Base-by-base conservation (phyloP, 2,888 invertebrate genomes). In the Volucella zonaria region DNA sequence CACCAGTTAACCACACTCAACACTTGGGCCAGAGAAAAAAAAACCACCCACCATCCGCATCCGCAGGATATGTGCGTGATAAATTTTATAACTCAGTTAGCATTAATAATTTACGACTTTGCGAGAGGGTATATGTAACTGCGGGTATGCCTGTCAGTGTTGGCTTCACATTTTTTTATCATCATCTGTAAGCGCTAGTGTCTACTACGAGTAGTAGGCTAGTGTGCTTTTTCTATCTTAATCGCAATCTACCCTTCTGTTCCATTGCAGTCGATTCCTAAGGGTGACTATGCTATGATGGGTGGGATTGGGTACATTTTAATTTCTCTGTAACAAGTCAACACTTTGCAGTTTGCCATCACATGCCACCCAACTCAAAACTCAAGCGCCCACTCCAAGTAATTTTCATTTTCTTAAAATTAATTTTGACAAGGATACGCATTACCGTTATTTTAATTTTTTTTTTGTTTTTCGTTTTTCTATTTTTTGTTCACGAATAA, bases 121-220 rank as follows among this genome's bases (percentile, higher is more conserved):
- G 31, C 31, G 31, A 31, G 31, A 6, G 31, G 31, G 31, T 31
- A 31, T 31, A 23, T 18, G 18, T 23, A 31, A 6, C 31, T 31
- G 31, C 31, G 6, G 0, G 0, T 31, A 31, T 31, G 31, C 31
- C 31, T 6, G 31, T 31, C 31, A 31, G 31, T 71, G 76, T 23
- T 73, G 67, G 75, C 85, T 73, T 67, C 45, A 59, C 76, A 71
- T 76, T 71, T 76, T 71, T 73, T 75, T 71, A 76, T 67, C 80
- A 80, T 75, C 71, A 66, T 58, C 64, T 76, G 71, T 40, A 38
- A 81, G 87, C 88, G 87, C 88, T 88, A 88, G 88, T 38, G 45
- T 42, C 31, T 11, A 40, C 8, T n/a, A 58, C 12, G n/a, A 12
- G 15, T 12, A 47, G 49, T 18, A 11, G 10, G 15, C 58, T 18